Base-by-base conservation (phyloP, 2,888 invertebrate genomes). In the Aphodius granarius region DNA sequence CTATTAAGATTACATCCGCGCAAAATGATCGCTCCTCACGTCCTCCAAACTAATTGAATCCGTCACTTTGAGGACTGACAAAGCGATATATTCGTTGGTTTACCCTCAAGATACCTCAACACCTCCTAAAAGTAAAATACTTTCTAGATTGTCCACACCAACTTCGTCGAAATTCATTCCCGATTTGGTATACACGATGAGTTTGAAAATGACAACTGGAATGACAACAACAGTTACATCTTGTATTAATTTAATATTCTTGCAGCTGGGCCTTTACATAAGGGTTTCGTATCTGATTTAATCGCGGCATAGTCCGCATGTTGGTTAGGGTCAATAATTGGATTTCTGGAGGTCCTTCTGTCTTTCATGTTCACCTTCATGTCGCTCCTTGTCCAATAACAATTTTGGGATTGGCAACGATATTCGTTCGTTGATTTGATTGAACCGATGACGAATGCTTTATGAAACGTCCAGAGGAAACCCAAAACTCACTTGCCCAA, bases 1-100 rank as follows among this genome's bases (percentile, higher is more conserved):
- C 71, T 71, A 71, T 74, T 74, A 74, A 74, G 74, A 74, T 74
- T 71, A 74, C 74, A 73, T 15, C 64, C 43, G 13, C 43, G 43
- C 43, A 43, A 43, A 43, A 43, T 43, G 43, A 43, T 43, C 43
- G 43, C 43, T 13, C 43, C 43, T 6, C 43, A 13, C 43, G 13
- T 43, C 43, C 43, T 13, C 6, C 43, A 43, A n/a, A 43, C 43
- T 43, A 43, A 43, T 43, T 43, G 43, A 43, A 43, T 43, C 6
- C 43, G 43, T 43, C 43, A 43, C 43, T 43, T 43, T 13, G 43
- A 43, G 43, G 3, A 43, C 43, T 43, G 43, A 43, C 43, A 43
- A 43, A 43, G 43, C 43, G 43, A 43, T 43, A 43, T 43, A 6
- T 43, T 43, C 43, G 9, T 43, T 43, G 13, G 9, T 13, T 3